A percentile compares a stretch with the other conserved stretches of the same genome.
phyloP scores from a whole-genome alignment of 2,113 vertebrate genomes.

The Tragelaphus imberbis region DNA sequence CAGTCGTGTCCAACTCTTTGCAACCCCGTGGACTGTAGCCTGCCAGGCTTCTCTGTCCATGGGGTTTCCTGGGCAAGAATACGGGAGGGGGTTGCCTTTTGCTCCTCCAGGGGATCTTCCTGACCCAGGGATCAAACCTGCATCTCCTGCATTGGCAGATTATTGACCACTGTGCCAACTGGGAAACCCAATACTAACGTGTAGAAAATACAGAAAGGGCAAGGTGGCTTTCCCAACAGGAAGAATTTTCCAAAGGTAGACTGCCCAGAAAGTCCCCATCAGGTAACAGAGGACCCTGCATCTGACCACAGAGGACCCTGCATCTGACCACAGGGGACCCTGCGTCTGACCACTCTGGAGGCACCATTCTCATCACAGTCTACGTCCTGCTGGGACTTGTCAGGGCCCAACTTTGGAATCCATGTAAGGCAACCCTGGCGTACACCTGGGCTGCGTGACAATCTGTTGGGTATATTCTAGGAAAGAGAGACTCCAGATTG shows the following conservation, averaged over 20 bases:
- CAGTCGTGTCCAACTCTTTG: background rate
- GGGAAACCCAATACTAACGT: background rate
- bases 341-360: background rate
- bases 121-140: background rate
- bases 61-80: background rate
- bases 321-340: background rate
- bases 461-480: background rate
- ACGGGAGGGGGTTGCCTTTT: background rate
- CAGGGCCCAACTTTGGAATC: too few relatives aligned
- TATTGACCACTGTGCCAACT: too few relatives aligned
- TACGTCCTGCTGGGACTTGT: background rate
- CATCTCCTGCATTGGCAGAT: background rate
- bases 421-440: background rate
- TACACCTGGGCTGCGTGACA: background rate
- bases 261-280: background rate
- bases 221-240: background rate
- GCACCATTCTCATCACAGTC: background rate
- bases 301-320: background rate
- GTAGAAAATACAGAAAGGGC: background rate
- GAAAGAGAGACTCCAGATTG: background rate
- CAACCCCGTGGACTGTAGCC: background rate
- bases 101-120: background rate
- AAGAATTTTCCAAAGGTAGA: background rate
- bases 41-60: background rate
- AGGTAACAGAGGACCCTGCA: background rate